Base-by-base conservation (phyloP, 2,888 invertebrate genomes). In the Eupithecia tripunctaria region DNA sequence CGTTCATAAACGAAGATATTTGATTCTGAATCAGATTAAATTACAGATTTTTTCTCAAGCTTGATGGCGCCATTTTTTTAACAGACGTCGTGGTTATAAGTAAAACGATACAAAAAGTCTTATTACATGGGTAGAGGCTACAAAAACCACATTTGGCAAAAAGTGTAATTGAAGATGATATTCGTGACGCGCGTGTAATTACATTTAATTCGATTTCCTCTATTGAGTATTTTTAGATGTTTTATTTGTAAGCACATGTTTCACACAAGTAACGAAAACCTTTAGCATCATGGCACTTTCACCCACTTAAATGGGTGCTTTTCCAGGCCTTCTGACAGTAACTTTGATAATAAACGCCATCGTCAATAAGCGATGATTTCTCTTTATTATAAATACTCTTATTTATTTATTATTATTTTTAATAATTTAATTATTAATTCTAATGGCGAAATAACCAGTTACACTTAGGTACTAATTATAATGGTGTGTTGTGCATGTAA, bases 21-120 rank as follows among this genome's bases (percentile, higher is more conserved):
- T 76, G 84, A 85, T 84, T 84, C 82, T 76, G 80, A 69, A 76
- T 82, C 77, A 85, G 90, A 91, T 92, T 86, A 81, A 81, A 84
- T 92, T 84, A 79, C 82, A 76, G 79, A 82, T 85, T 86, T 86
- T 86, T 84, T 87, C 84, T 78, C 76, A 79, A 81, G 76, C 21
- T 21, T 21, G 76, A 78, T 82, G 91, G 92, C 92, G 92, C 93
- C 92, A 88, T 43, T 51, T 86, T 88, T 88, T 88, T 88, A 81
- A 72, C 74, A 51, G 25, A 71, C 68, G 51, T 70, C 43, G 67
- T 66, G 62, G 51, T 67, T 68, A 79, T 21, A 8, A 36, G 63
- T 75, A 64, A 72, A 72, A 59, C 75, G 70, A 72, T 64, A 73
- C 70, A 78, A 79, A 78, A 76, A 77, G 68, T 70, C 66, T 76